A percentile compares a stretch with the other conserved stretches of the same genome.
These are phyloP conservation scores for Microtus agrestis DNA, from an alignment of 2,797 vertebrate species.

Conservation along the genomic window DNA sequence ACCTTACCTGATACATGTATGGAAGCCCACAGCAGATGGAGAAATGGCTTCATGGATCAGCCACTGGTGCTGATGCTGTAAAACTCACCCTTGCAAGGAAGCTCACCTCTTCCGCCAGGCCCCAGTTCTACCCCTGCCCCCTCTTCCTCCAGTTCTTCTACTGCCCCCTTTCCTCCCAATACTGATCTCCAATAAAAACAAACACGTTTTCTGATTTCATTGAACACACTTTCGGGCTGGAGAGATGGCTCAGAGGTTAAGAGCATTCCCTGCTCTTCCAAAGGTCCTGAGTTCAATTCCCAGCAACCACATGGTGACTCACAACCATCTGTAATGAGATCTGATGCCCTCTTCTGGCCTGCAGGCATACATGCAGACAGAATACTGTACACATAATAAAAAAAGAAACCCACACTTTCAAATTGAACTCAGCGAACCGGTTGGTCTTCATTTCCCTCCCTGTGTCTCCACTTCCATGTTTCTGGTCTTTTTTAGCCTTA, in stretches of 20 bases:
- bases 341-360: too few species aligned
- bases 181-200: neutral
- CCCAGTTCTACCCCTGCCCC: neutral
- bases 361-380: too few species aligned
- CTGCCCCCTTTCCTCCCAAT: neutral
- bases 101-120: neutral
- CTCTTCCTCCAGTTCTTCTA: too few species aligned
- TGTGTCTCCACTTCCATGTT: neutral
- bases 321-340: too few species aligned
- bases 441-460: neutral
- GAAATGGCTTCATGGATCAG: neutral
- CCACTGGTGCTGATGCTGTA: rapidly evolving
- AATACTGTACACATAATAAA: too few species aligned
- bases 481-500: neutral
- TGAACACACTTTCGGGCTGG: neutral
- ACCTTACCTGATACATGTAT: rapidly evolving
- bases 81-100: neutral
- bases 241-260: too few species aligned
- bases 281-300: too few species aligned
- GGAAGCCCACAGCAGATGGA: neutral
- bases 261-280: too few species aligned
- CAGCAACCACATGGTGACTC: too few species aligned
- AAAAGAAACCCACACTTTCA: neutral
- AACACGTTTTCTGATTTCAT: neutral
- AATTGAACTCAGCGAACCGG: neutral